Conservation (phyloP, 1,140 invertebrate genomes). For the Piezodorus guildinii region DNA sequence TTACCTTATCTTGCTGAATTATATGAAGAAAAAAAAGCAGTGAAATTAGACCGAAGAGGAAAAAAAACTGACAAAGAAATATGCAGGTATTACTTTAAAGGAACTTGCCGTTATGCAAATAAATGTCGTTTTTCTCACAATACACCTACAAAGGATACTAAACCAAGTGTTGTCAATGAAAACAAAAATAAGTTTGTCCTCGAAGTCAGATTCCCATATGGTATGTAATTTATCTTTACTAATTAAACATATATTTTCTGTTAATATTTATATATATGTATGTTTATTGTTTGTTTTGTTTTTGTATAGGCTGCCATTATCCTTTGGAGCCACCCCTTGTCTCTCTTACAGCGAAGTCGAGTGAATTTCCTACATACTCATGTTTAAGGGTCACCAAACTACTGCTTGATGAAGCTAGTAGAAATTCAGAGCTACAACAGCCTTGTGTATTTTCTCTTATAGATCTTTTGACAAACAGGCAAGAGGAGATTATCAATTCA, state of each 20-base stretch:
- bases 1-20: constrained; percentile 52
- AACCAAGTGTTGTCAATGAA: constrained; percentile 33
- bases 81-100: constrained; percentile 53
- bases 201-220: constrained; percentile 58
- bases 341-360: constrained; percentile 47
- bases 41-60: neutral
- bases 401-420: constrained; percentile 49
- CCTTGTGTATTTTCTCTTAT: constrained; percentile 55
- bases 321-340: constrained; percentile 57
- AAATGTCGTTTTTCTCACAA: constrained; percentile 63
- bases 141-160: constrained; percentile 33
- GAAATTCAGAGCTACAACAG: constrained; percentile 48
- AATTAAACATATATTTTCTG: neutral
- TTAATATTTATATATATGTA: neutral
- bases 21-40: constrained; percentile 28
- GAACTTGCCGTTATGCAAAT: constrained; percentile 51
- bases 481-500: constrained; percentile 45
- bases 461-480: constrained; percentile 52
- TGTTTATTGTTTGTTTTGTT: constrained; percentile 22
- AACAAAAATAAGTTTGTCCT: constrained; percentile 41
- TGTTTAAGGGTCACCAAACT: constrained; percentile 49
- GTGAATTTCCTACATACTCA: constrained; percentile 43
- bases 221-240: constrained; percentile 31
- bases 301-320: constrained; percentile 41
- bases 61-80: constrained; percentile 38